A percentile compares a stretch with the other conserved stretches of the same genome.
These are phyloP conservation scores for Litocranius walleri DNA, from an alignment of 2,113 vertebrate genomes.

Conservation along the genomic window DNA sequence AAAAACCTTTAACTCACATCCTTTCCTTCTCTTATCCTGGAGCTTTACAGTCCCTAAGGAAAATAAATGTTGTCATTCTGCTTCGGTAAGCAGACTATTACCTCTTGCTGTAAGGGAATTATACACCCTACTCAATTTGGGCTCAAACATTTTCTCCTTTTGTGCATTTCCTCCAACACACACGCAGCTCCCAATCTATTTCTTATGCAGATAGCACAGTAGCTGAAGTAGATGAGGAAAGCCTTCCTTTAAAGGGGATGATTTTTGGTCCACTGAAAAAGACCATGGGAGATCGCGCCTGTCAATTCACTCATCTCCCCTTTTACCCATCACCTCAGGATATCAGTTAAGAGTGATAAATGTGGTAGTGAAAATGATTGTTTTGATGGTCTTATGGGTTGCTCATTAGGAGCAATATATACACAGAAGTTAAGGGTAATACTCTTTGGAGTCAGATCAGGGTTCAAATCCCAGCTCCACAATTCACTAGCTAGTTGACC, in stretches of 20 bases:
- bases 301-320: neutral
- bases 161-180: neutral
- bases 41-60: neutral
- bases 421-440: neutral
- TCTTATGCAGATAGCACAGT: neutral
- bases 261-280: neutral
- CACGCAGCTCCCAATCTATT: neutral
- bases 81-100: neutral
- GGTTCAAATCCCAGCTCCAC: neutral
- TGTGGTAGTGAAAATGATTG: neutral
- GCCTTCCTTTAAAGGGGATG: neutral
- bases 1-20: constrained; percentile 2
- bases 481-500: neutral
- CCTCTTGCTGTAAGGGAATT: constrained; percentile 24
- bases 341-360: neutral
- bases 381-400: neutral
- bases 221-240: neutral
- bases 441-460: neutral
- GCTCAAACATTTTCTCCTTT: constrained; percentile 26
- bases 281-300: neutral
- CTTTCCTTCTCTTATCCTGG: neutral
- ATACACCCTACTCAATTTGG: neutral
- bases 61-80: constrained; percentile 2
- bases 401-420: neutral
- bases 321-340: neutral